Evolutionary conservation across 2,888 invertebrate genomes (phyloP).

Genomic region (Ctena decussata): DNA sequence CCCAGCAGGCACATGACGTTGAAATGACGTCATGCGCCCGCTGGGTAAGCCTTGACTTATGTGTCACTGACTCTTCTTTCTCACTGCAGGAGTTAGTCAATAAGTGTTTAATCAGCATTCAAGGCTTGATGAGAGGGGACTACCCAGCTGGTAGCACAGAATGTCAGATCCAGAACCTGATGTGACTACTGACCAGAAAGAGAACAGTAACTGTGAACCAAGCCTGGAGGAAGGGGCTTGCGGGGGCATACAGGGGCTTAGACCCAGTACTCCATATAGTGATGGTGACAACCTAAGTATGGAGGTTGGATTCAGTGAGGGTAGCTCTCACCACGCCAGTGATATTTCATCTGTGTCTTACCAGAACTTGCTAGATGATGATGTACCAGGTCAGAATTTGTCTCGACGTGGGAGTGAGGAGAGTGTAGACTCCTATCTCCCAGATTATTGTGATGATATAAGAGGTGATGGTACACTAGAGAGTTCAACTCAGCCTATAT

Average conservation of each 20-base stretch:
- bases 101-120: too few species aligned
- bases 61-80: too few species aligned
- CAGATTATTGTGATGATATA: slow-evolving; percentile 76
- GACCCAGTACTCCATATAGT: slow-evolving; percentile 68
- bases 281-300: slow-evolving; percentile 84
- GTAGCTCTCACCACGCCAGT: slow-evolving; percentile 84
- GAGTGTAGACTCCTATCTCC: slow-evolving; percentile 80
- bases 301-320: slow-evolving; percentile 86
- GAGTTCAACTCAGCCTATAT: slow-evolving; percentile 25
- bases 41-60: too few species aligned
- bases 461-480: slow-evolving; percentile 66
- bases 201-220: slow-evolving; percentile 59
- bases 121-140: not conserved
- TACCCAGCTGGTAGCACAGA: not conserved
- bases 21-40: too few species aligned
- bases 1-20: too few species aligned
- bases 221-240: slow-evolving; percentile 69
- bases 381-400: slow-evolving; percentile 68
- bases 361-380: slow-evolving; percentile 83
- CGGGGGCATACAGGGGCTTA: slow-evolving; percentile 63
- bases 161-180: slow-evolving; percentile 71
- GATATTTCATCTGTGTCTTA: slow-evolving; percentile 85
- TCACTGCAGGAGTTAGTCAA: too few species aligned
- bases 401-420: slow-evolving; percentile 82
- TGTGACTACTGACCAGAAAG: slow-evolving; percentile 27